A percentile compares a stretch with the other conserved stretches of the same genome.
phyloP scores from a whole-genome alignment of 2,113 vertebrate genomes.

The Leptosomus discolor region DNA sequence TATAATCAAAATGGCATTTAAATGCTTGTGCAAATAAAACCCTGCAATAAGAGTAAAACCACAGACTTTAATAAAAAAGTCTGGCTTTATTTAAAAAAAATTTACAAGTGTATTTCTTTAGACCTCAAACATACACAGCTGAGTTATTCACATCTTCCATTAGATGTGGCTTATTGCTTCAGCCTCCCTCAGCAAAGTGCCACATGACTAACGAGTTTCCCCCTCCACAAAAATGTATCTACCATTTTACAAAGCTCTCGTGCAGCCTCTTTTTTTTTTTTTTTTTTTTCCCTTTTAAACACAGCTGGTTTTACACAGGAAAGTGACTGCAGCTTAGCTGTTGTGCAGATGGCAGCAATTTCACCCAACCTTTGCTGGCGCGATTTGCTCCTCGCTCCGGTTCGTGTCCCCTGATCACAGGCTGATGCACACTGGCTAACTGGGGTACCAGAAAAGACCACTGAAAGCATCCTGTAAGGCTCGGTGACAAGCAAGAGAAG shows the following conservation, averaged over 20 bases:
- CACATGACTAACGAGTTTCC: constrained; percentile 56
- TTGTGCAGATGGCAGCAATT: constrained; percentile 25
- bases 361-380: constrained; percentile 35
- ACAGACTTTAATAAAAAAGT: constrained; percentile 71
- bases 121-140: constrained; percentile 64
- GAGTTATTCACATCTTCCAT: constrained; percentile 75
- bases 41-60: constrained; percentile 74
- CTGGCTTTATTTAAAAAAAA: constrained; percentile 76
- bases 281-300: background rate
- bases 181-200: constrained; percentile 67
- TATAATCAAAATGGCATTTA: constrained; percentile 78
- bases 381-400: background rate
- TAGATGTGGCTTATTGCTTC: constrained; percentile 69
- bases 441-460: constrained; percentile 86
- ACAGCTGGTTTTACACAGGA: constrained; percentile 40
- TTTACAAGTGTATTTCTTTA: constrained; percentile 73
- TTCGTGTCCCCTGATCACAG: background rate
- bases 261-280: background rate
- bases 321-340: background rate
- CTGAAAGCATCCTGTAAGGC: constrained; percentile 96
- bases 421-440: constrained; percentile 19
- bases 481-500: constrained; percentile 90
- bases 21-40: constrained; percentile 74
- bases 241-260: constrained; percentile 17
- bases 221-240: constrained; percentile 52